Percentiles rank a stretch among this genome's conserved stretches.
These are phyloP conservation scores for Protonemura montana DNA, from an alignment of 2,888 invertebrate species.

Conservation along the genomic window DNA sequence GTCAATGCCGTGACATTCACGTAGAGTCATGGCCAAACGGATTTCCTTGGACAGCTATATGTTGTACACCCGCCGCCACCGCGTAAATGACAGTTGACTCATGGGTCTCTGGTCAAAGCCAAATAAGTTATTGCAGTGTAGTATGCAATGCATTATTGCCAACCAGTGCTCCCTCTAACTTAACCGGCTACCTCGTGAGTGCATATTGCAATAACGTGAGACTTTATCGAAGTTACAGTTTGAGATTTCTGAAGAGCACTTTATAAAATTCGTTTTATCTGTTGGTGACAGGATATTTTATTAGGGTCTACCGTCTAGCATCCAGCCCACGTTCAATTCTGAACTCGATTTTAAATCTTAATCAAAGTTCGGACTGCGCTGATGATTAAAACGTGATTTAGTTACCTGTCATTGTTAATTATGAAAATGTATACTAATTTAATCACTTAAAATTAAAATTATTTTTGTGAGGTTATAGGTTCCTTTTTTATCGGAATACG, in stretches of 20 bases:
- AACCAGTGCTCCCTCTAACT: no score
- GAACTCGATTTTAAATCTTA: neutral
- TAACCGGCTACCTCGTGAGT: no score
- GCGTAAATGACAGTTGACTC: neutral
- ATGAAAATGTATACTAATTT: neutral
- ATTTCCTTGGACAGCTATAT: neutral
- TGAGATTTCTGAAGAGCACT: neutral
- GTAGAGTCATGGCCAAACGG: neutral
- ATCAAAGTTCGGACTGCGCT: neutral
- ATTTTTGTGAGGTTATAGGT: neutral
- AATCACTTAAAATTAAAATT: neutral
- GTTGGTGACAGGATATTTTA: neutral
- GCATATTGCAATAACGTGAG: neutral
- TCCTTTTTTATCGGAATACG: neutral
- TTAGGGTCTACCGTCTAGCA: neutral
- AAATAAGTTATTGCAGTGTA: neutral
- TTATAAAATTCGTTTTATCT: neutral
- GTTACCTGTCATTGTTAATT: neutral
- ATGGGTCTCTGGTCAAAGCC: neutral
- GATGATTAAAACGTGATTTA: neutral
- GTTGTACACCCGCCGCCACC: no score
- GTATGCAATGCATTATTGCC: neutral
- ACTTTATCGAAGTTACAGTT: neutral
- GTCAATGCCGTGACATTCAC: constrained; percentile 33
- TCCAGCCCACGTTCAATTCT: neutral